Evolutionary conservation across 1,140 invertebrate genomes (phyloP).

Genomic region (Lordiphosa clarofinis): DNA sequence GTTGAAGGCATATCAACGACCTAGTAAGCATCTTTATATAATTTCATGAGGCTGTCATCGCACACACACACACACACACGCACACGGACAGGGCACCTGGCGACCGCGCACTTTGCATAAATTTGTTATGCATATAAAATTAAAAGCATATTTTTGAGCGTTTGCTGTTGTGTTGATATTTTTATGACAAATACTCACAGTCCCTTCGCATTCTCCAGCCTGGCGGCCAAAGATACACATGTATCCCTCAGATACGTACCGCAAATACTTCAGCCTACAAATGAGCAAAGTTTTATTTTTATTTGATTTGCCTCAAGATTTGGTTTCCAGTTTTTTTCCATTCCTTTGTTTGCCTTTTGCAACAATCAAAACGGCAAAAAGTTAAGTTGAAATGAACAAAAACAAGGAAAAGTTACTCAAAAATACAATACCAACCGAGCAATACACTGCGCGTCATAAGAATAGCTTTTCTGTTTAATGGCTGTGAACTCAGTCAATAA

Average conservation of each 20-base stretch:
- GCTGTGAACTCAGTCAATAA: too few species aligned
- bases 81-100: conserved; percentile 43
- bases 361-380: conserved; percentile 42
- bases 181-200: conserved; percentile 61
- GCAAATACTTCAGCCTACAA: conserved; percentile 38
- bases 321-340: conserved; percentile 7
- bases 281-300: conserved; percentile 70
- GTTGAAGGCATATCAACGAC: conserved; percentile 64
- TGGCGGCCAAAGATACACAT: conserved; percentile 39
- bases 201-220: conserved; percentile 24
- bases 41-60: conserved; percentile 69
- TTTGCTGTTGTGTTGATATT: conserved; percentile 61
- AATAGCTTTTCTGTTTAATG: too few species aligned
- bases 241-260: conserved; percentile 27
- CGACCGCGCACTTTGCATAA: conserved; percentile 63
- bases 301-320: conserved; percentile 39
- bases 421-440: conserved; percentile 22
- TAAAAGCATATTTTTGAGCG: conserved; percentile 75
- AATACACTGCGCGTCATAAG: neutral
- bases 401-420: conserved; percentile 49
- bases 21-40: conserved; percentile 76
- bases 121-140: conserved; percentile 79
- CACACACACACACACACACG: conserved; percentile 6
- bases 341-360: conserved; percentile 14
- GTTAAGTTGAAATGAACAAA: conserved; percentile 57